Percentiles rank a stretch among this genome's conserved stretches.
Conservation (phyloP, 2,888 invertebrate genomes). For the Melanargia galathea region DNA sequence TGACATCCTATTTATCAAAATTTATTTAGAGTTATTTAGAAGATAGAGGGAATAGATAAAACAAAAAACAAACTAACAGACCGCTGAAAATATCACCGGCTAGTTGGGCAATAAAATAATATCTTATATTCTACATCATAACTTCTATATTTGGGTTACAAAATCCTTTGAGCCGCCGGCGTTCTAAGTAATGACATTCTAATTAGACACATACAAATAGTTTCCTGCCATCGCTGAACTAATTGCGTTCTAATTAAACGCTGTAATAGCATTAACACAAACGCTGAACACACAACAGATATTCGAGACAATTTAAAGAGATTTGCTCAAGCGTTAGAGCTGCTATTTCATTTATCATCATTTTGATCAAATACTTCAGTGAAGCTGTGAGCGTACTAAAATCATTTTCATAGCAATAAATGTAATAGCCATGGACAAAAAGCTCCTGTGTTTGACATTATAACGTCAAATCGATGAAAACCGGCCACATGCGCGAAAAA, state of each 20-base stretch:
- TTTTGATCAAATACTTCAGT: background rate
- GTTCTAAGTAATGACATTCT: conserved; percentile 10
- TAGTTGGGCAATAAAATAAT: background rate
- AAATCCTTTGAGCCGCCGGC: conserved; percentile 8
- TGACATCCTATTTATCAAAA: too few relatives aligned
- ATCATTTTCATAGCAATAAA: too few relatives aligned
- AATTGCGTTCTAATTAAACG: conserved; percentile 40
- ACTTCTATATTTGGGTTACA: conserved; percentile 9
- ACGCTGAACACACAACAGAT: conserved; percentile 41
- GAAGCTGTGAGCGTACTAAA: too few relatives aligned
- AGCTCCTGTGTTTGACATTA: too few relatives aligned
- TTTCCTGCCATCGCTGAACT: conserved; percentile 30
- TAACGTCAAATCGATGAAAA: too few relatives aligned
- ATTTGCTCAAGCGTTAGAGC: background rate
- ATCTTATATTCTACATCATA: background rate
- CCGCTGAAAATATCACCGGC: too few relatives aligned
- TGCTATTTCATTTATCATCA: background rate
- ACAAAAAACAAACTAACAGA: background rate
- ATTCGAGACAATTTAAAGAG: conserved; percentile 29
- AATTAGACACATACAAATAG: conserved; percentile 38
- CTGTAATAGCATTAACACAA: conserved; percentile 38
- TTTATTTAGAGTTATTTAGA: too few relatives aligned
- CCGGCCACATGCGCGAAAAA: too few relatives aligned
- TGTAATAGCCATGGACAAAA: too few relatives aligned
- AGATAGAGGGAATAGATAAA: background rate